Base-by-base conservation (phyloP, 2,797 vertebrate genomes). In the Acridotheres tristis region DNA sequence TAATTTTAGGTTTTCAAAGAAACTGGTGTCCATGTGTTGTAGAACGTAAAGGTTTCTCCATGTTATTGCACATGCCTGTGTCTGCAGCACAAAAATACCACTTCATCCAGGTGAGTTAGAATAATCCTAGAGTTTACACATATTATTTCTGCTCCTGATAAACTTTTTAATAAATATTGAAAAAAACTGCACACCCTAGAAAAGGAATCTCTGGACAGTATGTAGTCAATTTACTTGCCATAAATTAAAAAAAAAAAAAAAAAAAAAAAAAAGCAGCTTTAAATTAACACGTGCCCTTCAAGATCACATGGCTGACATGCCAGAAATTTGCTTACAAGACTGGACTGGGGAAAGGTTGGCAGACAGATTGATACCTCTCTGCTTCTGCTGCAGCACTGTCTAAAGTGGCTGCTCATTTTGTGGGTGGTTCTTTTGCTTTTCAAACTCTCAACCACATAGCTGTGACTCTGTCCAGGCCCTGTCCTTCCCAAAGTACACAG, bases 401-500 rank as follows among this genome's bases (percentile, higher is more conserved):
- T 67, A 7, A 58, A 83, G 20, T 25, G 19, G 17, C 25, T 65
- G 63, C 13, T 89, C 26, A 11, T 68, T 83, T 63, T 73, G 32
- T 76, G 51, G 34, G 65, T 79, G 57, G 38, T 54, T 91, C 55
- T 76, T 87, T 57, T 77, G 42, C 50, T 72, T 92, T 83, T 61
- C 53, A 68, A 14, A 94, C 53, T 88, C 65, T 80, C 53, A 93
- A 19, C 34, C 7, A 13, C 50, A 29, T 29, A 65, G 13, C 11
- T 89, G 4, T 3, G 13, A 42, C 19, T 78, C 51, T 51, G 15
- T 77, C 21, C 54, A 84, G 79, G 15, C 16, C 34, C 27, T 72
- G 34, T 74, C 19, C 34, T 89, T 91, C 85, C 87, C 75, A 83
- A 92, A 88, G 62, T 77, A 92, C 50, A 89, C 61, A 81, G 42